phyloP scores from a whole-genome alignment of 2,113 vertebrate genomes.

The Harpagus bidentatus region DNA sequence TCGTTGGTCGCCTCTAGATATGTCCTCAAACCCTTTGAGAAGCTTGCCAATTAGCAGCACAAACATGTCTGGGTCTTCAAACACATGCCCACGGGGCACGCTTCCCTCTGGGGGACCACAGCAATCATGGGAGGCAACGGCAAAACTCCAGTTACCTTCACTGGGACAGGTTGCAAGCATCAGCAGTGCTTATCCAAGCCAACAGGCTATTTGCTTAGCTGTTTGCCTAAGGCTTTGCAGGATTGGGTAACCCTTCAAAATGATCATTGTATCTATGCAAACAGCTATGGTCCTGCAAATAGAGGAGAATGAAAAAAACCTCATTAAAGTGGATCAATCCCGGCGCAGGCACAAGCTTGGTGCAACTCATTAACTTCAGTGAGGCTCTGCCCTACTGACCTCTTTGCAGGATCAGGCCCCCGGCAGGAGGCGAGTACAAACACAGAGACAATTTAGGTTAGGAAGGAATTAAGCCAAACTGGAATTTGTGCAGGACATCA shows the following conservation, averaged over 20 bases:
- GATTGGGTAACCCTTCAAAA: background rate
- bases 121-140: rapidly evolving
- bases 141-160: background rate
- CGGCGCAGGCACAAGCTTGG: rapidly evolving
- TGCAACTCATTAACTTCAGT: background rate
- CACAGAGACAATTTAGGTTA: background rate
- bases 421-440: background rate
- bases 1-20: background rate
- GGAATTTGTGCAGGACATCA: background rate
- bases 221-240: background rate
- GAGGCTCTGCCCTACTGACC: background rate
- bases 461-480: background rate
- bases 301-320: background rate
- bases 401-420: background rate
- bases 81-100: rapidly evolving
- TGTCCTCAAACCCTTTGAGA: background rate
- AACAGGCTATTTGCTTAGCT: background rate
- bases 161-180: background rate
- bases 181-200: background rate
- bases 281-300: background rate
- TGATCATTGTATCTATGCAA: background rate
- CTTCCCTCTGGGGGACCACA: rapidly evolving
- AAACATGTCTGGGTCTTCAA: background rate
- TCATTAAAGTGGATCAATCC: background rate
- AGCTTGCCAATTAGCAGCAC: background rate